These are phyloP conservation scores for Solea solea DNA, from an alignment of 2,113 vertebrate genomes.

Conservation along the genomic window DNA sequence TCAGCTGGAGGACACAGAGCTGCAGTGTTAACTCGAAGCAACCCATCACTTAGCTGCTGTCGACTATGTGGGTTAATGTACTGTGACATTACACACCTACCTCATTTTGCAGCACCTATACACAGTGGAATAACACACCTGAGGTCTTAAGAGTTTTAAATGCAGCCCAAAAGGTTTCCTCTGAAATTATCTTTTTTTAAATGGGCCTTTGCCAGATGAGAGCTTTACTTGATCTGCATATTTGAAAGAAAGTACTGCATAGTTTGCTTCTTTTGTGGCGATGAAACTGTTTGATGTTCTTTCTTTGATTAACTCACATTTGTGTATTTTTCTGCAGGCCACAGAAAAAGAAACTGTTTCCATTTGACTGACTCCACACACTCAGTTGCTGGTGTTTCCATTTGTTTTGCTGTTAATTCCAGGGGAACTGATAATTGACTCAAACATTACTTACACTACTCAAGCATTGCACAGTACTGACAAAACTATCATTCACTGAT, in stretches of 20 bases:
- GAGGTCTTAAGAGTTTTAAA: conserved; percentile 16
- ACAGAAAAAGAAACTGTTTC: neutral
- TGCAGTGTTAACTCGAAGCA: conserved; percentile 13
- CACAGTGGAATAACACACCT: conserved; percentile 35
- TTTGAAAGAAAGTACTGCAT: neutral
- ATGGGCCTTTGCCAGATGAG: neutral
- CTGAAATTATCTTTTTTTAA: conserved; percentile 12
- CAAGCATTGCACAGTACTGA: no score
- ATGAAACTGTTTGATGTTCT: neutral
- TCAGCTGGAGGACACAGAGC: conserved; percentile 48
- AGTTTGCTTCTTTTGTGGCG: neutral
- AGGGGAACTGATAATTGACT: no score
- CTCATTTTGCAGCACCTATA: conserved; percentile 20
- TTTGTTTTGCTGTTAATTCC: neutral
- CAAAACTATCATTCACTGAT: no score
- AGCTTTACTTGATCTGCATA: conserved; percentile 14
- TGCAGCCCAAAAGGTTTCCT: conserved; percentile 15
- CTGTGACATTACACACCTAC: conserved; percentile 39
- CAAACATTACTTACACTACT: no score
- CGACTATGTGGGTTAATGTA: conserved; percentile 39
- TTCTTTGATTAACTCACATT: neutral
- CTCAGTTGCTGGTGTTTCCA: neutral
- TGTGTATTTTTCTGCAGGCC: neutral
- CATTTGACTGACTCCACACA: neutral
- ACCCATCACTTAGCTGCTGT: conserved; percentile 33